A percentile compares a stretch with the other conserved stretches of the same genome.
Evolutionary conservation across 2,113 vertebrate genomes (phyloP).

Genomic region (Aleadryas rufinucha): DNA sequence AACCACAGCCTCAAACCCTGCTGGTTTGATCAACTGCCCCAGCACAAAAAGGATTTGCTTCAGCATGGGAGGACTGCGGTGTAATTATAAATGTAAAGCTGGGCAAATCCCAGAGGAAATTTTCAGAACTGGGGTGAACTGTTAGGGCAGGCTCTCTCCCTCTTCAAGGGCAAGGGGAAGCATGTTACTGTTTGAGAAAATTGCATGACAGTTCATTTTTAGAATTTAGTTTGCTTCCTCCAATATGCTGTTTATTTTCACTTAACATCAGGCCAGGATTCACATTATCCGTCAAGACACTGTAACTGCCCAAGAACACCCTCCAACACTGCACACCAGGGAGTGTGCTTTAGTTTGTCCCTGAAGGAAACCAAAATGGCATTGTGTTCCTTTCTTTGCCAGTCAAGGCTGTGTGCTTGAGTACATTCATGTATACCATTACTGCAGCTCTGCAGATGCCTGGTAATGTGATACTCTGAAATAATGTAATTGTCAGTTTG

Average conservation of each 20-base stretch:
- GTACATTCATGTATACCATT: not conserved
- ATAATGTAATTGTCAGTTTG: not conserved
- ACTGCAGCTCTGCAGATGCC: not conserved
- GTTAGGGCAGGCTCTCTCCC: not conserved
- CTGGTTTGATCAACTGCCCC: not conserved
- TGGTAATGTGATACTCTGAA: not conserved
- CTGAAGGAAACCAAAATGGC: not conserved
- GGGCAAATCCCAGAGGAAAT: not conserved
- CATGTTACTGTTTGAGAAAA: not conserved
- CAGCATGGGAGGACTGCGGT: not conserved
- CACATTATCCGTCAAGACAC: not conserved
- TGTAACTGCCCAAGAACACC: not conserved
- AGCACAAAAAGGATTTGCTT: not conserved
- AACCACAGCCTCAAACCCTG: not conserved
- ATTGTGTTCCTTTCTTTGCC: not conserved
- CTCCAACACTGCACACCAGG: not conserved
- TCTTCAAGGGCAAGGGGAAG: not conserved
- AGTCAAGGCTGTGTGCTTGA: not conserved
- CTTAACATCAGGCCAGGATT: not conserved
- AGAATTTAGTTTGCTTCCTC: not conserved
- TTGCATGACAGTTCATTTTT: rapidly evolving
- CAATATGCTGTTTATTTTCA: not conserved
- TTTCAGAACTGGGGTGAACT: not conserved
- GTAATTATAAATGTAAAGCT: not conserved
- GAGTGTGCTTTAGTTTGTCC: not conserved